Evolutionary conservation across 2,113 vertebrate species (phyloP).

Genomic region (Alosa alosa): DNA sequence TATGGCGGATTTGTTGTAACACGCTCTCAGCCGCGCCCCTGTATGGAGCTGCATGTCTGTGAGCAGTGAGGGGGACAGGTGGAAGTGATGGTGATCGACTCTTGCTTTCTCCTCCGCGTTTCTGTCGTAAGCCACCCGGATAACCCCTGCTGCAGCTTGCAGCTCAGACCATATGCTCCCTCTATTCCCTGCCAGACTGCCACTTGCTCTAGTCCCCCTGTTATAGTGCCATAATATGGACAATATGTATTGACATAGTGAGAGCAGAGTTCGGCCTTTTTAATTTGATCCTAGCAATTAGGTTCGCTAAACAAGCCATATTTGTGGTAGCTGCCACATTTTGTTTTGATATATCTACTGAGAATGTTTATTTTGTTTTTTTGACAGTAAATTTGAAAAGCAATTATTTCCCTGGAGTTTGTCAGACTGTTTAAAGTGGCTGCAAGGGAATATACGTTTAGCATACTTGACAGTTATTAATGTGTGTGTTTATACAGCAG

Average conservation of each 20-base stretch:
- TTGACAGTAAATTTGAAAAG: neutral
- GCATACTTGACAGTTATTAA: neutral
- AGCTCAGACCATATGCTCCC: conserved; percentile 57
- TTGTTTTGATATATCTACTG: neutral
- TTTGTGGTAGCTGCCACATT: neutral
- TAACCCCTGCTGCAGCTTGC: conserved; percentile 41
- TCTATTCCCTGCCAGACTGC: conserved; percentile 52
- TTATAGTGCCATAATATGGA: conserved; percentile 19
- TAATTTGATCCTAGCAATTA: neutral
- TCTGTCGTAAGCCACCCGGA: conserved; percentile 41
- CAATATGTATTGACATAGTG: neutral
- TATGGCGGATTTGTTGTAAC: neutral
- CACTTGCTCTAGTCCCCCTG: conserved; percentile 14
- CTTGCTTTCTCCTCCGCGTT: neutral
- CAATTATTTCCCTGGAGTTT: neutral
- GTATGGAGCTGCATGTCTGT: neutral
- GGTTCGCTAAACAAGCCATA: neutral
- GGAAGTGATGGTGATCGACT: conserved; percentile 21
- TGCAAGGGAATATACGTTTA: neutral
- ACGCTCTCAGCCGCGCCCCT: neutral
- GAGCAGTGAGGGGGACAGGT: conserved; percentile 2
- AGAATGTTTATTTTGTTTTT: neutral
- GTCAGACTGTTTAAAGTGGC: neutral
- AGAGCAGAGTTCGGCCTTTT: neutral
- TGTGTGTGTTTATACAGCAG: neutral